These are phyloP conservation scores for Halcyon smyrnensis DNA, from an alignment of 2,797 vertebrate species.

Conservation along the genomic window DNA sequence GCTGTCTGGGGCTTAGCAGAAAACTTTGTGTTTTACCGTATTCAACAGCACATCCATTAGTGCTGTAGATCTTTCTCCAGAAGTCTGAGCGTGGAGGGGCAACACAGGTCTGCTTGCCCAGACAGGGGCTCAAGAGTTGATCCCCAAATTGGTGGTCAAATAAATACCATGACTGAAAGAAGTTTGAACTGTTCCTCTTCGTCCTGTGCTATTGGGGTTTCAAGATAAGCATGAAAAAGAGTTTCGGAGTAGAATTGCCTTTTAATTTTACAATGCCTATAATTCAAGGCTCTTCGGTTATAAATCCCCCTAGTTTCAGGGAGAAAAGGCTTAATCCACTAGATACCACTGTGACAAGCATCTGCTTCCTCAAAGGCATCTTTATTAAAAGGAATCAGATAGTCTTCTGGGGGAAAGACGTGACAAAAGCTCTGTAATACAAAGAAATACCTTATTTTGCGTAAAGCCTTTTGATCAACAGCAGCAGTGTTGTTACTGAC, in stretches of 20 bases:
- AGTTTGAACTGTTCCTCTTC: background rate
- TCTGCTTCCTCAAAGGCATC: constrained; percentile 25
- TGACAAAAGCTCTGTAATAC: background rate
- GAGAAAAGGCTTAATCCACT: constrained; percentile 16
- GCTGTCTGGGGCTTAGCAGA: accelerated
- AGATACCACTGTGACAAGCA: constrained; percentile 24
- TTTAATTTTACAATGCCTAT: constrained; percentile 22
- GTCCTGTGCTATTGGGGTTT: background rate
- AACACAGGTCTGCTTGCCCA: background rate
- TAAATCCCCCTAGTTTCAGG: constrained; percentile 4
- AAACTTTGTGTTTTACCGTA: background rate
- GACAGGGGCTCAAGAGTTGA: background rate
- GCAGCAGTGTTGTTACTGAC: background rate
- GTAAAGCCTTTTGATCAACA: constrained; percentile 2
- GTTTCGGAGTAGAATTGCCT: background rate
- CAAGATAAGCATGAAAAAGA: background rate
- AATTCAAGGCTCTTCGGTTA: background rate
- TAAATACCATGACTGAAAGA: background rate
- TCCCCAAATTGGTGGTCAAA: background rate
- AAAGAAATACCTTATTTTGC: constrained; percentile 16
- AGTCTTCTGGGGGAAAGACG: background rate
- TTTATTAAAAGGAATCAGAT: constrained; percentile 24
- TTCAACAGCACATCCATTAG: background rate
- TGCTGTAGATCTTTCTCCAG: background rate
- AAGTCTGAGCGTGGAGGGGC: background rate